Evolutionary conservation across 2,888 invertebrate genomes (phyloP), one percentile per base, ranked within the genome.

Genomic region (Stenodema calcarata): DNA sequence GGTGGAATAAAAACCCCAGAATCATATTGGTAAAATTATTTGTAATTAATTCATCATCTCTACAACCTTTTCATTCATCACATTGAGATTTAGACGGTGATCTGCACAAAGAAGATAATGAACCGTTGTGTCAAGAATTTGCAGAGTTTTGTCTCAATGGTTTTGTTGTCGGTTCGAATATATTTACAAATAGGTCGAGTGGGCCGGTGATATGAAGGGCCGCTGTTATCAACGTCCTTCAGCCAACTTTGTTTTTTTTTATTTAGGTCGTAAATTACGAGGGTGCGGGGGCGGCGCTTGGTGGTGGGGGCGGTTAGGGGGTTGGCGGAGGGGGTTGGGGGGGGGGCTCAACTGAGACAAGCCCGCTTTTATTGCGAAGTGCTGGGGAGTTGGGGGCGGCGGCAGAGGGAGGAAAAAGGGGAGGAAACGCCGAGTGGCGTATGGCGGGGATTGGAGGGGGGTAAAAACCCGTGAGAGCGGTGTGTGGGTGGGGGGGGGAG

Each of bases 221-320:
- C 1, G 41, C 41, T 73, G 16, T 73, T 73, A 73, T 73, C 73
- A 41, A 41, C 30, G 73, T 30, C 35, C 73, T 30, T 41, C 73
- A 73, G 73, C 73, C 35, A 35, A 30, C 30, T 35, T 73, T n/a
- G n/a, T n/a, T n/a, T n/a, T n/a, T n/a, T 73, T 73, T 73, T 73
- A 73, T 73, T 16, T 73, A 28, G 73, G 73, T 73, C 73, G 73
- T 73, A 73, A 73, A 73, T 73, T 73, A 41, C 73, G 47, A 3
- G 47, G 12, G 12, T 47, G 47, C 2, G 12, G 12, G 50, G n/a
- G n/a, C n/a, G n/a, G n/a, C n/a, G n/a, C n/a, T n/a, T n/a, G n/a
- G 50, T 16, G 50, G 0, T 16, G n/a, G 0, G 0, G 50, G 16
- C 1, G 0, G 50, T 50, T 50, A 23, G 23, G 0, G 62, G 62